Evolutionary conservation across 2,888 invertebrate species (phyloP).

Genomic region (Palloptera scutellata): DNA sequence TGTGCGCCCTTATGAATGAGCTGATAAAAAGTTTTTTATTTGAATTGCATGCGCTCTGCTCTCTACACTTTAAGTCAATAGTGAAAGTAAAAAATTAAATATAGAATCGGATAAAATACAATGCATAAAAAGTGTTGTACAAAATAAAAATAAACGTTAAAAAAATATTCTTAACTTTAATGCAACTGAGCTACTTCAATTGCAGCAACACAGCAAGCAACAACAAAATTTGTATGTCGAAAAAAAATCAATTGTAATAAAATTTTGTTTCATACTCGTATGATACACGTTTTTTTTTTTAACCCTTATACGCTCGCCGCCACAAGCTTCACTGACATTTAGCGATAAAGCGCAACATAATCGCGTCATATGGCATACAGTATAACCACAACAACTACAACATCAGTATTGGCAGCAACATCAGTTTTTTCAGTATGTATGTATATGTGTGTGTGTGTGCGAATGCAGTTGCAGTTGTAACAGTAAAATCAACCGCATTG

Average conservation of each 20-base stretch:
- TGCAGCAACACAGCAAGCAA: background rate
- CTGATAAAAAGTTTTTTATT: no score
- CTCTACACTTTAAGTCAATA: no score
- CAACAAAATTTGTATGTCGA: background rate
- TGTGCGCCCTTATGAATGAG: no score
- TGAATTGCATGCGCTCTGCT: no score
- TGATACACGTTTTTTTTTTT: background rate
- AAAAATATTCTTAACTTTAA: no score
- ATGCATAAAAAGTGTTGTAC: constrained; percentile 1
- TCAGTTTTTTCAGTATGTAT: constrained; percentile 44
- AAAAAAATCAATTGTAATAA: no score
- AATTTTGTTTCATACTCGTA: no score
- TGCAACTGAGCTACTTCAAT: constrained; percentile 1
- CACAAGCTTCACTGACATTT: constrained; percentile 4
- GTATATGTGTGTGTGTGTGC: constrained; percentile 6
- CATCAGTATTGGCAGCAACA: constrained; percentile 35
- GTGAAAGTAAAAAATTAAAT: no score
- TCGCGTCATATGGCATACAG: constrained; percentile 27
- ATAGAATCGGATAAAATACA: background rate
- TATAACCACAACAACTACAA: constrained; percentile 35
- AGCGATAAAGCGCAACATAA: constrained; percentile 24
- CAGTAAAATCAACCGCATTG: constrained; percentile 1
- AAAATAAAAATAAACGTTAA: no score
- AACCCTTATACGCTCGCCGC: background rate
- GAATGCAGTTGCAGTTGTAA: background rate